Evolutionary conservation across 2,113 vertebrate genomes (phyloP).

Genomic region (Furnarius figulus): DNA sequence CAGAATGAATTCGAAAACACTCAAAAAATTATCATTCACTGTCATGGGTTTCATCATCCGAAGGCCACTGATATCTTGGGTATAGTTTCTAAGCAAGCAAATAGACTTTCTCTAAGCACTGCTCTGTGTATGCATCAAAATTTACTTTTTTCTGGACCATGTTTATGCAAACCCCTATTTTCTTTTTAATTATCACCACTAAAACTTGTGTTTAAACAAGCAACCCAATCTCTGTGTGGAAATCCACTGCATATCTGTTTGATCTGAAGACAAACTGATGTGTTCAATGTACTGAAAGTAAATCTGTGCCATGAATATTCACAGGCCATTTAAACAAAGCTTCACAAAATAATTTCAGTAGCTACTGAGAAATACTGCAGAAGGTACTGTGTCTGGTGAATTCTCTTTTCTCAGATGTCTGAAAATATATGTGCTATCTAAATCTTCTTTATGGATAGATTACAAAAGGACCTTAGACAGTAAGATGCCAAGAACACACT

Average conservation of each 20-base stretch:
- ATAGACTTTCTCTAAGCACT: not conserved
- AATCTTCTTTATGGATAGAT: not conserved
- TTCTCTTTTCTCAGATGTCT: not conserved
- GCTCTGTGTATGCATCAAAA: not conserved
- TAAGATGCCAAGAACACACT: not conserved
- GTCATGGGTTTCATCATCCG: not conserved
- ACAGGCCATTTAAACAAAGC: constrained; percentile 2
- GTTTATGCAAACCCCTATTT: not conserved
- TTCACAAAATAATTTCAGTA: not conserved
- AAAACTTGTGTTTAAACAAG: constrained; percentile 8
- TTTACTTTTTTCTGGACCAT: not conserved
- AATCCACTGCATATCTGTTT: not conserved
- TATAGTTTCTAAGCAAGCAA: not conserved
- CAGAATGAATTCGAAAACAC: not conserved
- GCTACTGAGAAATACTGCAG: not conserved
- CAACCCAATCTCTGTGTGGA: not conserved
- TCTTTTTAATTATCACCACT: not conserved
- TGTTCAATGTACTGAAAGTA: not conserved
- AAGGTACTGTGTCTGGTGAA: not conserved
- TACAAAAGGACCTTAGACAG: not conserved
- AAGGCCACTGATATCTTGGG: not conserved
- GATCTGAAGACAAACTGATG: constrained; percentile 13
- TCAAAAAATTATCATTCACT: not conserved
- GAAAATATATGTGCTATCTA: not conserved
- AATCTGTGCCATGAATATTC: constrained; percentile 34